Evolutionary conservation across 2,888 invertebrate species (phyloP).

Genomic region (Athripsodes cinereus): DNA sequence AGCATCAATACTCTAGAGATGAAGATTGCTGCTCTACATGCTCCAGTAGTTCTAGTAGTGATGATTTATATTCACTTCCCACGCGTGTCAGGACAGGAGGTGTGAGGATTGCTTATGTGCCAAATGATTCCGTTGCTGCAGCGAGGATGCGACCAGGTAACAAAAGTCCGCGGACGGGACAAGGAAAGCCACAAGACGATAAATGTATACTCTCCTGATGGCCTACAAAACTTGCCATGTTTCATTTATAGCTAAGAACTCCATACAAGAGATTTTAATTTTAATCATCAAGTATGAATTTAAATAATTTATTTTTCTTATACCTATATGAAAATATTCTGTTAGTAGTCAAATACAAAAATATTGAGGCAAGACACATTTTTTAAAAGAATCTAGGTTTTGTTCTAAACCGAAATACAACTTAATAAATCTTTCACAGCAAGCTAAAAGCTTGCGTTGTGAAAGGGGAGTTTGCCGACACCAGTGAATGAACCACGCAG

Average conservation of each 20-base stretch:
- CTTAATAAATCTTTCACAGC: too few species aligned
- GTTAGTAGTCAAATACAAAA: too few species aligned
- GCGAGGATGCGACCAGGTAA: constrained; percentile 61
- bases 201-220: constrained; percentile 85
- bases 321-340: too few species aligned
- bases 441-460: too few species aligned
- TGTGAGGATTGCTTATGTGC: constrained; percentile 86
- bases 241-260: constrained; percentile 7
- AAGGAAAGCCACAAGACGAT: constrained; percentile 56
- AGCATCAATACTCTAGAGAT: constrained; percentile 41
- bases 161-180: constrained; percentile 43
- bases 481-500: too few species aligned
- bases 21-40: constrained; percentile 87
- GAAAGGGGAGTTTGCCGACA: too few species aligned
- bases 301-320: too few species aligned
- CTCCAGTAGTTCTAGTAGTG: constrained; percentile 81
- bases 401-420: too few species aligned
- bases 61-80: constrained; percentile 80
- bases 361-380: too few species aligned
- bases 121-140: constrained; percentile 83
- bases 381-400: too few species aligned
- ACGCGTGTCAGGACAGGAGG: constrained; percentile 80
- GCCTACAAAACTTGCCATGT: constrained; percentile 7
- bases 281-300: too few species aligned
- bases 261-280: constrained; percentile 9